A percentile compares a stretch with the other conserved stretches of the same genome.
Conservation (phyloP, 2,797 vertebrate genomes). For the Syngnathus rostellatus region DNA sequence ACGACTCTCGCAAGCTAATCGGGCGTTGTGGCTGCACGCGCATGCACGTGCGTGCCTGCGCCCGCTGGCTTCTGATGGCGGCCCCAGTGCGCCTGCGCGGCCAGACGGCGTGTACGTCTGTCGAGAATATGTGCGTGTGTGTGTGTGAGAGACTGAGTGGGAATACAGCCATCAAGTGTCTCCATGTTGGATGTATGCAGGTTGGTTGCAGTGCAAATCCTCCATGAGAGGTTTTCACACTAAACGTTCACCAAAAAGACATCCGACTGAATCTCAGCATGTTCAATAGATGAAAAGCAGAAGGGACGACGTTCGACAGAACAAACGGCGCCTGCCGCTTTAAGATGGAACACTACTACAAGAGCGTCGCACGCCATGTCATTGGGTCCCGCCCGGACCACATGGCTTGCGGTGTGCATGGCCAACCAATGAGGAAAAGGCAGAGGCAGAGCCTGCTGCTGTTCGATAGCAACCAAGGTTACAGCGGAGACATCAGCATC, state of each 20-base stretch:
- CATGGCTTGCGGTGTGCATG: constrained; percentile 67
- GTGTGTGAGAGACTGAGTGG: constrained; percentile 52
- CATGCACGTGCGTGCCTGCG: constrained; percentile 53
- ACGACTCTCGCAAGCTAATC: constrained; percentile 74
- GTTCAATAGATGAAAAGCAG: background rate
- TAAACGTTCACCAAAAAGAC: background rate
- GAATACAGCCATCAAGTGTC: constrained; percentile 42
- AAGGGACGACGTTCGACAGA: constrained; percentile 5
- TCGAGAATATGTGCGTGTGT: constrained; percentile 58
- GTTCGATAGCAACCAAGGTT: constrained; percentile 80
- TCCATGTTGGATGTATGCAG: constrained; percentile 30
- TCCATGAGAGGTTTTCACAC: background rate
- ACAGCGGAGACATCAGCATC: constrained; percentile 73
- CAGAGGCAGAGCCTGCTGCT: constrained; percentile 71
- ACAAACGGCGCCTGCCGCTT: constrained; percentile 53
- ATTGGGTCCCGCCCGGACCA: constrained; percentile 65
- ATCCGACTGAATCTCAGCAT: background rate
- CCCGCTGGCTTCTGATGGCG: constrained; percentile 33
- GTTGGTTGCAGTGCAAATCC: constrained; percentile 31
- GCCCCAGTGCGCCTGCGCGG: constrained; percentile 64
- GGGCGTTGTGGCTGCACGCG: constrained; percentile 68
- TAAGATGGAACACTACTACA: constrained; percentile 58
- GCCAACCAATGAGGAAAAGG: constrained; percentile 66
- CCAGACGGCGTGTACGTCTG: constrained; percentile 67
- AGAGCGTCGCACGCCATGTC: constrained; percentile 43